Evolutionary conservation across 1,140 invertebrate species (phyloP), one percentile per base, ranked within the genome.

Genomic region (Lutraria rhynchaena): DNA sequence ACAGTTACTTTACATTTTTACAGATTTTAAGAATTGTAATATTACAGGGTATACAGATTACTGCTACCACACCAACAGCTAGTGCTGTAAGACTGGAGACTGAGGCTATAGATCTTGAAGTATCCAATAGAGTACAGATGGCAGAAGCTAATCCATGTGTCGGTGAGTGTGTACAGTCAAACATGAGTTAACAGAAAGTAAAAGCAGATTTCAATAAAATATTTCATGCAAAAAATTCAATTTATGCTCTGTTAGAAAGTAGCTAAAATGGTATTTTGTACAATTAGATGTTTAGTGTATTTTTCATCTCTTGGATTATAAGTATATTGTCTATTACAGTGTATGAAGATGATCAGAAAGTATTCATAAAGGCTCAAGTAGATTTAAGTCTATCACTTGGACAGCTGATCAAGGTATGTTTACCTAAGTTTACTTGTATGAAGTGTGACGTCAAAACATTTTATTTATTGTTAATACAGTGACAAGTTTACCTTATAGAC

Each of bases 21-120:
- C n/a, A n/a, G n/a, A n/a, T n/a, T n/a, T n/a, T n/a, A n/a, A n/a
- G n/a, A n/a, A n/a, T n/a, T n/a, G n/a, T n/a, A n/a, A n/a, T n/a
- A n/a, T n/a, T n/a, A n/a, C 92, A 97, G 95, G 95, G 98, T 53
- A 98, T 99, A 83, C 98, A 99, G 93, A 94, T 99, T 63, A 99
- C 98, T 0, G 98, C 98, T 7, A 99, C 98, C 4, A 99, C 98
- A 3, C 98, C 98, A 0, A 99, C 98, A 17, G 98, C 97, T 87
- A 99, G 96, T 49, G 98, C 98, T 0, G 97, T 99, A 17, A 94
- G 98, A 17, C 94, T 99, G 58, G 98, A 99, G 93, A 99, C 98
- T 0, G 98, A 93, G n/a, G 90, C 87, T 19, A 92, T 93, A 17
- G 97, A 99, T 92, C 94, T 99, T 81, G 96, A 98, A 90, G 91